Conservation (phyloP, 2,888 invertebrate genomes). For the Erynnis tages region DNA sequence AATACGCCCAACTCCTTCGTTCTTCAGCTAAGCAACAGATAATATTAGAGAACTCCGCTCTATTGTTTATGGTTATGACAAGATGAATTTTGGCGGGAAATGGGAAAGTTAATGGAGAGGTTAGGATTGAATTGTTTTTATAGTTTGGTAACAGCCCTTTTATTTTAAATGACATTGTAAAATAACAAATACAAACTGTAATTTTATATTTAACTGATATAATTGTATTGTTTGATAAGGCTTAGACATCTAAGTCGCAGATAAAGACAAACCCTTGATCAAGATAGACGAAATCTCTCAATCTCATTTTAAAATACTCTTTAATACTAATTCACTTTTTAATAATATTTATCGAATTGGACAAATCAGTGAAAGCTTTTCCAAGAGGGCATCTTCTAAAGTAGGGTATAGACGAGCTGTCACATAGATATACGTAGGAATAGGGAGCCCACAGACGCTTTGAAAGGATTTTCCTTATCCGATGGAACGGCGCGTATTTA, state of each 20-base stretch:
- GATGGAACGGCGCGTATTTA: conserved; percentile 13
- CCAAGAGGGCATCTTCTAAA: not conserved
- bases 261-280: too few species aligned
- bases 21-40: conserved; percentile 26
- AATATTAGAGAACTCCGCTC: conserved; percentile 24
- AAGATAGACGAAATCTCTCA: too few species aligned
- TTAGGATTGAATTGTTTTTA: conserved; percentile 9
- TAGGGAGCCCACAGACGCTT: conserved; percentile 8
- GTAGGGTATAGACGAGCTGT: conserved; percentile 13
- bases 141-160: too few species aligned
- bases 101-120: not conserved
- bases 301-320: too few species aligned
- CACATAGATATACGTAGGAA: conserved; percentile 15
- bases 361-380: not conserved
- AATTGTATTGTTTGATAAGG: too few species aligned
- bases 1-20: conserved; percentile 23
- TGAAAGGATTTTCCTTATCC: conserved; percentile 21
- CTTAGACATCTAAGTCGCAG: too few species aligned
- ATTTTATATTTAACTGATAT: too few species aligned
- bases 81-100: conserved; percentile 22
- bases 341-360: too few species aligned
- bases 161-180: too few species aligned
- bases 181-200: too few species aligned
- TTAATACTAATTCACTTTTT: too few species aligned
- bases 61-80: conserved; percentile 24